Evolutionary conservation across 2,888 invertebrate species (phyloP), one percentile per base, ranked within the genome.

Genomic region (Lepidonotus clava): DNA sequence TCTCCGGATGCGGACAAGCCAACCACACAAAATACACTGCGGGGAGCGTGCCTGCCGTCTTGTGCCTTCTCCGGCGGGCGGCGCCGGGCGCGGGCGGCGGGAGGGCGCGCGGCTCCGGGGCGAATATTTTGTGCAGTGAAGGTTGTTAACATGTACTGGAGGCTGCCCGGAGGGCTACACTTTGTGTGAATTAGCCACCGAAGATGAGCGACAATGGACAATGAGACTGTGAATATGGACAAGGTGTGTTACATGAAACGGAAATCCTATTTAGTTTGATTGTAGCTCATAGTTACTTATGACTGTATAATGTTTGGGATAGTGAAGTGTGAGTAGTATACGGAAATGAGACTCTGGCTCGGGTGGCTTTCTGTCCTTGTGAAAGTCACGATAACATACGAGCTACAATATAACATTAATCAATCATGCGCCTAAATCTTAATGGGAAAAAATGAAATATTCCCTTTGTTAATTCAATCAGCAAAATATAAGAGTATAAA

Each of bases 161-260:
- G 34, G 76, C 36, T 24, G 21, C 6, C 80, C 80, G 28, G 46
- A 28, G 32, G 80, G 80, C 80, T 46, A 80, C 51, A 51, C 80
- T 80, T 80, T 80, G 80, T 28, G 28, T 34, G 80, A 80, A 80
- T 80, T 80, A 80, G 46, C 28, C 21, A 34, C 71, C 34, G 71
- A 38, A 71, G 34, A 34, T 14, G 71, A 34, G 36, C 71, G 21
- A 71, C 71, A 71, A 71, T 71, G 71, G 71, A 21, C 18, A 14
- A 71, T n/a, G n/a, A n/a, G n/a, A n/a, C n/a, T n/a, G n/a, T n/a
- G n/a, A n/a, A n/a, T n/a, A n/a, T n/a, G n/a, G n/a, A n/a, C n/a
- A n/a, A n/a, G n/a, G n/a, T n/a, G n/a, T n/a, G n/a, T n/a, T n/a
- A n/a, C n/a, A n/a, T n/a, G n/a, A n/a, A n/a, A n/a, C n/a, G n/a